Conservation (phyloP, 2,888 invertebrate species). For the Aphodius sticticus region DNA sequence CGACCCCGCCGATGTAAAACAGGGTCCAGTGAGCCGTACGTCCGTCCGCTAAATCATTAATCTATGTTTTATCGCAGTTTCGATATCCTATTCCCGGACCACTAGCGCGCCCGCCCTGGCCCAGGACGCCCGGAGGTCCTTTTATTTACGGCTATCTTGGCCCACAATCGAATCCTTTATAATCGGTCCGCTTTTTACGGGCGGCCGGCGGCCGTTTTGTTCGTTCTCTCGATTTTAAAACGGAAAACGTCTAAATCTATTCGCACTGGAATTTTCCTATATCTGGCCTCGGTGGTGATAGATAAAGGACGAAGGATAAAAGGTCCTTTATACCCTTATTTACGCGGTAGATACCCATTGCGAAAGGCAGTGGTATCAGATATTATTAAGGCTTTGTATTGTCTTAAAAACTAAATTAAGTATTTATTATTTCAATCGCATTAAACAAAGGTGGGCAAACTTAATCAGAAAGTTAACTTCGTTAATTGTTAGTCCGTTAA, state of each 20-base stretch:
- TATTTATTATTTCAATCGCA: too few species aligned
- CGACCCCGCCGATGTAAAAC: background rate
- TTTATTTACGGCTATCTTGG: slow-evolving; percentile 4
- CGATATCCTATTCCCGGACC: background rate
- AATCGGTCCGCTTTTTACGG: background rate
- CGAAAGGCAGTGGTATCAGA: too few species aligned
- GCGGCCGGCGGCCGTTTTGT: background rate
- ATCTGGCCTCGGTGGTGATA: too few species aligned
- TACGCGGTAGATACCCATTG: too few species aligned
- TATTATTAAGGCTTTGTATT: too few species aligned
- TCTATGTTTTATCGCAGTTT: background rate
- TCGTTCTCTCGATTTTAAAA: background rate
- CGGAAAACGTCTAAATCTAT: slow-evolving; percentile 4
- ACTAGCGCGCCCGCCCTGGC: background rate
- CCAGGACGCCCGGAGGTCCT: background rate
- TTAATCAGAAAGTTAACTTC: too few species aligned
- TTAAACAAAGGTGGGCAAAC: too few species aligned
- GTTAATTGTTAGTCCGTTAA: too few species aligned
- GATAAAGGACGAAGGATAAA: too few species aligned
- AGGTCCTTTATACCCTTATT: too few species aligned
- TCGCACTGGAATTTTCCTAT: background rate
- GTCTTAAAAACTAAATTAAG: too few species aligned
- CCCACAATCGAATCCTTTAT: background rate
- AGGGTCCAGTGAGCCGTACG: background rate
- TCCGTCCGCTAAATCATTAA: background rate